phyloP scores from a whole-genome alignment of 1,140 invertebrate genomes.

The Trichonephila inaurata region DNA sequence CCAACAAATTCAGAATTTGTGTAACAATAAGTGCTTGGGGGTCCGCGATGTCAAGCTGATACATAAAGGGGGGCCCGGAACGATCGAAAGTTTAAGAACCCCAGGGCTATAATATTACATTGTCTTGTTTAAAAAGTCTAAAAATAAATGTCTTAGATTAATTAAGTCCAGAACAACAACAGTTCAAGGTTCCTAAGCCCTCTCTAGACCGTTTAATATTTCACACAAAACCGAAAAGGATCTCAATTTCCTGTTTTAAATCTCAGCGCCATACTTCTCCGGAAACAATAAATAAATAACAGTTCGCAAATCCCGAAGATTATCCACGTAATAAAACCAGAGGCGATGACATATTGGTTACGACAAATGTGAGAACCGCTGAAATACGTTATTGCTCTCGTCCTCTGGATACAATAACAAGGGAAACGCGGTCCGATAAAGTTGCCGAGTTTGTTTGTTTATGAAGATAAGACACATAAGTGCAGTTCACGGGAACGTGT shows the following conservation, averaged over 20 bases:
- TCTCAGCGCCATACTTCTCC: neutral
- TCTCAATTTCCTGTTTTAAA: conserved; percentile 35
- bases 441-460: conserved; percentile 27
- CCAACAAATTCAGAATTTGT: too few relatives aligned
- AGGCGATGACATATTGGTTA: neutral
- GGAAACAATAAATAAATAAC: conserved; percentile 49
- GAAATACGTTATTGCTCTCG: neutral
- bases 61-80: too few relatives aligned
- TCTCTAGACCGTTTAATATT: neutral
- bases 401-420: neutral
- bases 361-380: neutral
- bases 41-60: too few relatives aligned
- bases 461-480: conserved; percentile 38
- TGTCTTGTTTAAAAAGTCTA: too few relatives aligned
- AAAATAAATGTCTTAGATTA: too few relatives aligned
- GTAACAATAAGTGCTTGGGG: too few relatives aligned
- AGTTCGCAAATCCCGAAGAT: conserved; percentile 1
- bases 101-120: too few relatives aligned
- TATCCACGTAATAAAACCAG: conserved; percentile 27
- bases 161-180: too few relatives aligned
- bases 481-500: conserved; percentile 9
- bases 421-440: conserved; percentile 25
- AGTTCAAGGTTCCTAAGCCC: too few relatives aligned
- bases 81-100: too few relatives aligned
- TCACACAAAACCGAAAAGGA: neutral